A percentile compares a stretch with the other conserved stretches of the same genome.
phyloP scores from a whole-genome alignment of 2,113 vertebrate genomes.

The Ictidomys tridecemlineatus region DNA sequence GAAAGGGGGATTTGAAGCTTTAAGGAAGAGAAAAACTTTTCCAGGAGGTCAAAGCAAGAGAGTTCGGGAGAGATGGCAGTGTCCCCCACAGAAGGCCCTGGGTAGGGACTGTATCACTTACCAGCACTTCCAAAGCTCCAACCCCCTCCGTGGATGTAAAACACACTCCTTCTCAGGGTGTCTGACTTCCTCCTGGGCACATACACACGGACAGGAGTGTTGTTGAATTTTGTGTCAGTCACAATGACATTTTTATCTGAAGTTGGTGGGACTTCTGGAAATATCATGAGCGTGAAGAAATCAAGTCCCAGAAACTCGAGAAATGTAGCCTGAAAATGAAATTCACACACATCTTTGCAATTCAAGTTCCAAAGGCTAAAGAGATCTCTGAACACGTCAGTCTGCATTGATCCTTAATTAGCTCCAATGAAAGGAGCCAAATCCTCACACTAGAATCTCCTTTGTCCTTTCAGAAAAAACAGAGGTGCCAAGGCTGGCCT shows the following conservation, averaged over 20 bases:
- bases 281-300: constrained; percentile 79
- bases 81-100: background rate
- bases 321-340: background rate
- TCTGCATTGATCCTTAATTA: background rate
- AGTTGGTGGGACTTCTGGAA: constrained; percentile 61
- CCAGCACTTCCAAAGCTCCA: constrained; percentile 91
- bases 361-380: background rate
- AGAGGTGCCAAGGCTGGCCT: no score
- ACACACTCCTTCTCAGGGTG: constrained; percentile 87
- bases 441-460: background rate
- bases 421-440: background rate
- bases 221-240: constrained; percentile 86
- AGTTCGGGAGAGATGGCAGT: no score
- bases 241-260: constrained; percentile 91
- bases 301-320: constrained; percentile 89
- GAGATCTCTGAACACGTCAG: background rate
- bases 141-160: constrained; percentile 94
- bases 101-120: constrained; percentile 78
- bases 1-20: background rate
- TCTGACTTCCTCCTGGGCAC: constrained; percentile 83
- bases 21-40: background rate
- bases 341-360: background rate
- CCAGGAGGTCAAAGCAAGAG: background rate
- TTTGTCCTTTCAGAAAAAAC: background rate
- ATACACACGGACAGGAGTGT: constrained; percentile 89